Evolutionary conservation across 53 echinoderm and acorn worm genomes (phyloP), one percentile per base, ranked within the genome.

Genomic region (Holothuria leucospilota): DNA sequence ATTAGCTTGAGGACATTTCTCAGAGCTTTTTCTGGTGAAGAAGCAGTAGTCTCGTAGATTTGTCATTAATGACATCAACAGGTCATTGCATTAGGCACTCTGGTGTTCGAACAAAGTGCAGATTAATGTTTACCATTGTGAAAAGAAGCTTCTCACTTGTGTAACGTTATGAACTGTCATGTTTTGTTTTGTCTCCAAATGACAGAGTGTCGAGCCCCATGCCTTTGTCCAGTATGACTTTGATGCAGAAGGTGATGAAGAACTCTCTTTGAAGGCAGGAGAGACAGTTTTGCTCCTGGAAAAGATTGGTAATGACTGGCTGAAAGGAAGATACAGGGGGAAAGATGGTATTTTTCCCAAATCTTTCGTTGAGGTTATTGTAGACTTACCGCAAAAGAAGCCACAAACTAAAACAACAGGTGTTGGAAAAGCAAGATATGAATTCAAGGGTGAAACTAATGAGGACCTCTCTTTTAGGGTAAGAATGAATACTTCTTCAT

Each of bases 321-420:
- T 91, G 8, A 84, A 88, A 34, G 98, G 98, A 8, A 88, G 86
- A 62, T 59, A 90, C 13, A 89, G 88, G 41, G 80, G 88, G 10
- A 91, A 85, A 53, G 98, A 95, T n/a, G 98, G 98, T 27, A 91
- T 98, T 75, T 98, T 98, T 81, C 98, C 98, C 8, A 93, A 88
- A 29, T 66, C 93, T 9, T 98, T 98, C 58, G 98, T 93, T n/a
- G 95, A 98, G n/a, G 87, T 98, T 63, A 81, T 94, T 56, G 88
- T 89, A 5, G 92, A 94, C 59, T 81, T 92, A 9, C 92, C 92
- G 2, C 69, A 66, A 28, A 82, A 82, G 65, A 53, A 71, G 82
- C 21, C 61, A 52, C 82, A 24, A 29, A 38, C 28, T 8, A 59
- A 38, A 61, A 91, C 87, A 49, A 59, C 84, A 3, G 87, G 86